phyloP scores from a whole-genome alignment of 1,140 invertebrate genomes.

The Hylaeus volcanicus region DNA sequence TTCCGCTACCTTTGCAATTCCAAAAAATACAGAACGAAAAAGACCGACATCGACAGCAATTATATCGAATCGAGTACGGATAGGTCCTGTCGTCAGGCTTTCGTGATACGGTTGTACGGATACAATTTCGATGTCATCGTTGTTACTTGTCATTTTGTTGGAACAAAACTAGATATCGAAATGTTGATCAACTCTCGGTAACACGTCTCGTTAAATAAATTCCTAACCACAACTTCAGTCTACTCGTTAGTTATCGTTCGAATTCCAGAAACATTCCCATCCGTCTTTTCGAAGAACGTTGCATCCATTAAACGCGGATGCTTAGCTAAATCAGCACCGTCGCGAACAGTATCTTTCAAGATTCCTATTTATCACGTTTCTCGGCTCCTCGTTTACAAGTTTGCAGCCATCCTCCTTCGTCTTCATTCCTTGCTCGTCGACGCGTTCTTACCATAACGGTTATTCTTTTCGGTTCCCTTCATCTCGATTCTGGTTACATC shows the following conservation, averaged over 20 bases:
- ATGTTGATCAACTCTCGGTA: too few relatives aligned
- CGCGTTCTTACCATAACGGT: not conserved
- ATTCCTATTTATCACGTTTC: conserved; percentile 42
- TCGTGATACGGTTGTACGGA: conserved; percentile 14
- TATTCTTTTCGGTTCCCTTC: not conserved
- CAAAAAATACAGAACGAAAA: too few relatives aligned
- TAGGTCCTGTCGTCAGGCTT: conserved; percentile 19
- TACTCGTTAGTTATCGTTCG: conserved; percentile 41
- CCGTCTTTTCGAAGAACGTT: conserved; percentile 13
- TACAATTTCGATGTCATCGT: conserved; percentile 31
- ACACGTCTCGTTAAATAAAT: not conserved
- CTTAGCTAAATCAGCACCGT: conserved; percentile 57
- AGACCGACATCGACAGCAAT: too few relatives aligned
- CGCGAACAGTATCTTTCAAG: conserved; percentile 39
- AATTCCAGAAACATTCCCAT: conserved; percentile 39
- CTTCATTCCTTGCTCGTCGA: not conserved
- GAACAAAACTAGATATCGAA: not conserved
- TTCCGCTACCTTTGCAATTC: too few relatives aligned
- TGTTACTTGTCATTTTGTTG: conserved; percentile 25
- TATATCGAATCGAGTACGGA: conserved; percentile 10
- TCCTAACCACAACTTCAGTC: not conserved
- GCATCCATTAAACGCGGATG: conserved; percentile 47
- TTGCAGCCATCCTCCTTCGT: not conserved
- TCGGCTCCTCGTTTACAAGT: conserved; percentile 1
- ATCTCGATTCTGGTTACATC: not conserved